A percentile compares a stretch with the other conserved stretches of the same genome.
These are phyloP conservation scores for Arremon brunneinucha DNA, from an alignment of 2,797 vertebrate genomes.

Conservation along the genomic window DNA sequence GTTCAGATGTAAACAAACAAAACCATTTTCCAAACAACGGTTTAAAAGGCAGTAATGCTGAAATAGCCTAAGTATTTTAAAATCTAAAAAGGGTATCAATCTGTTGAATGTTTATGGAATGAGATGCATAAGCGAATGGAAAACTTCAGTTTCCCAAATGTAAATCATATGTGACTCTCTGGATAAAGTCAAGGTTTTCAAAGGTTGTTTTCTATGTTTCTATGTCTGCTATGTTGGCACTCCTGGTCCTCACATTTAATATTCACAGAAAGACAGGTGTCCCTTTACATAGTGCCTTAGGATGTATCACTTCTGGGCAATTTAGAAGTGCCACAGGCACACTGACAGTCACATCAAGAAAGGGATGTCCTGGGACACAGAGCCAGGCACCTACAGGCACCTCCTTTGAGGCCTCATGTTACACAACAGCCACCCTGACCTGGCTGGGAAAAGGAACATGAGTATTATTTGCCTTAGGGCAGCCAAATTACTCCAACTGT, in stretches of 20 bases:
- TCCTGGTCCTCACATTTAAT: not conserved
- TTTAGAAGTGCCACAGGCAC: not conserved
- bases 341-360: not conserved
- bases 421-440: not conserved
- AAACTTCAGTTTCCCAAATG: not conserved
- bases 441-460: not conserved
- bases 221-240: not conserved
- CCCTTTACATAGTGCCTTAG: not conserved
- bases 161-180: not conserved
- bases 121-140: not conserved
- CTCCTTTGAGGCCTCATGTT: not conserved
- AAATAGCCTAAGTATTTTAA: not conserved
- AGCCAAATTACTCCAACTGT: not conserved
- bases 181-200: not conserved
- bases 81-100: not conserved
- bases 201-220: not conserved
- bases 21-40: not conserved
- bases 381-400: not conserved
- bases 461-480: not conserved
- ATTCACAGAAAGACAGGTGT: not conserved
- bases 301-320: not conserved
- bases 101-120: not conserved
- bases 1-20: conserved; percentile 25
- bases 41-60: not conserved
- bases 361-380: not conserved